Conservation (phyloP, 2,888 invertebrate species). For the Eupithecia subfuscata region DNA sequence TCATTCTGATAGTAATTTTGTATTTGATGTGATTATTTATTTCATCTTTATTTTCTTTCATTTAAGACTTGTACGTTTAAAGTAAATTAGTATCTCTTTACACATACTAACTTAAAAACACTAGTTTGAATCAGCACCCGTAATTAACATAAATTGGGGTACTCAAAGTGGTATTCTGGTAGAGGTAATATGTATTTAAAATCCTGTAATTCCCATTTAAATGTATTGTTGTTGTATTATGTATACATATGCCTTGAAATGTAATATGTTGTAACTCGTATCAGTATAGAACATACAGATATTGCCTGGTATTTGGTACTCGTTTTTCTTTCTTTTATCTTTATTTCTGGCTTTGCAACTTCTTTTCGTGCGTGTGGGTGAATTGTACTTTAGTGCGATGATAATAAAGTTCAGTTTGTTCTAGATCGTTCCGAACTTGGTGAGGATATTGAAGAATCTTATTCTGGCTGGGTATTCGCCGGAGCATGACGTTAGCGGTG, state of each 20-base stretch:
- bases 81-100: slow-evolving; percentile 16
- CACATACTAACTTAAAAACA: slow-evolving; percentile 36
- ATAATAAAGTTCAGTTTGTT: slow-evolving; percentile 57
- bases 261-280: slow-evolving; percentile 28
- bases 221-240: slow-evolving; percentile 41
- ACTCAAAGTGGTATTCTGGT: slow-evolving; percentile 21
- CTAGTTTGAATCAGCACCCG: slow-evolving; percentile 41
- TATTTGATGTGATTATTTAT: neutral
- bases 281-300: slow-evolving; percentile 49
- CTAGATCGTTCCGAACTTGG: slow-evolving; percentile 99
- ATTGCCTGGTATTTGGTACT: slow-evolving; percentile 48
- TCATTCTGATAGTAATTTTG: neutral
- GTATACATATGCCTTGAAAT: slow-evolving; percentile 37
- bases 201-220: slow-evolving; percentile 13
- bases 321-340: slow-evolving; percentile 20
- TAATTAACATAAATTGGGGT: slow-evolving; percentile 41
- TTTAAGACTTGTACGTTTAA: slow-evolving; percentile 4
- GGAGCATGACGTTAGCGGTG: slow-evolving; percentile 99
- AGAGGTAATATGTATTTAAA: slow-evolving; percentile 23
- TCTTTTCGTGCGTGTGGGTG: slow-evolving; percentile 58
- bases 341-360: slow-evolving; percentile 61
- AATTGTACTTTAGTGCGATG: slow-evolving; percentile 33
- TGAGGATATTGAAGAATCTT: slow-evolving; percentile 98
- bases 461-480: slow-evolving; percentile 99
- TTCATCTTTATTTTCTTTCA: neutral